Base-by-base conservation (phyloP, 2,888 invertebrate species). In the Meandrusa payeni region DNA sequence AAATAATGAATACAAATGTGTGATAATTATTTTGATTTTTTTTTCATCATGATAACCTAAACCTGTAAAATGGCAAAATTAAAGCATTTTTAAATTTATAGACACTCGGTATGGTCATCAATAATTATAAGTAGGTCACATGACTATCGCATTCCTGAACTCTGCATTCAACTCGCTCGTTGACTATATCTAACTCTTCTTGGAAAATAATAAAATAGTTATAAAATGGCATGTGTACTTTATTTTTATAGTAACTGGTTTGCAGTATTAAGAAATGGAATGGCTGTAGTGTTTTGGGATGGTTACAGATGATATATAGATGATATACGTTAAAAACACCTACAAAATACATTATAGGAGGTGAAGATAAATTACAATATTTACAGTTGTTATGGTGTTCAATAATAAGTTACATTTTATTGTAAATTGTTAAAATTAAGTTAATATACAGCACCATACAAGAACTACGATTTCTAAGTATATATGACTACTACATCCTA, bases 391-490 rank as follows among this genome's bases (percentile, higher is more conserved):
- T 33, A 27, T 32, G 27, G 32, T 32, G 38, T 39, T 28, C 27
- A 15, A 31, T 27, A 20, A 26, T 27, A 39, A 26, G 19, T 38
- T 33, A 38, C 38, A 33, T 28, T 33, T 32, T 33, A 28, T 32
- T 27, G 22, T 32, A 32, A 33, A 43, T 19, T 31, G 20, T 37
- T 27, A 43, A 19, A 43, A 43, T 27, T 39, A 33, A 32, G 9
- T 43, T 43, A 43, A 20, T 27, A 38, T 33, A 44, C 38, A 44
- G 44, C 44, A 44, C 44, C 44, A 44, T 44, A 33, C 27, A 44
- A 27, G 10, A 39, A 27, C 22, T 32, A 32, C 24, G 32, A 15
- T 32, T 19, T 26, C 10, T 32, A 29, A 19, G 19, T 20, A 32
- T 26, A 26, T 32, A 38, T 6, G n/a, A 38, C 9, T 43, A 34